phyloP scores from a whole-genome alignment of 2,888 invertebrate genomes.

The Ectemnius cavifrons region DNA sequence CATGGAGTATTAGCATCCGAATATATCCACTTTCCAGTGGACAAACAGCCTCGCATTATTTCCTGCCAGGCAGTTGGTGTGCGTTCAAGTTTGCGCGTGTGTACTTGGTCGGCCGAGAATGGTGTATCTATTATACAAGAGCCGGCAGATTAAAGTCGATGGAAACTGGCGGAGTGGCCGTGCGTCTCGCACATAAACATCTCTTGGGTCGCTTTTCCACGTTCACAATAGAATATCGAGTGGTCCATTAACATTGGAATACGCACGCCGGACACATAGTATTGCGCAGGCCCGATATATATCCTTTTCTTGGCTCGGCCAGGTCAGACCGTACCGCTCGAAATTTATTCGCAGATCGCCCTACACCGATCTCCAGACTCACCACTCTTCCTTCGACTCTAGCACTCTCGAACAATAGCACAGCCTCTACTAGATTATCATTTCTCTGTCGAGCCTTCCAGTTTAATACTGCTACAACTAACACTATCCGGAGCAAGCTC shows the following conservation, averaged over 20 bases:
- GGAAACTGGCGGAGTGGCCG: background rate
- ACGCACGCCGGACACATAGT: background rate
- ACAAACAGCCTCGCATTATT: constrained; percentile 14
- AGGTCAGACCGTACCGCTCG: no score
- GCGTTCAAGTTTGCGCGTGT: background rate
- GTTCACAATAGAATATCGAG: constrained; percentile 2
- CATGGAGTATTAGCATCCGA: constrained; percentile 14
- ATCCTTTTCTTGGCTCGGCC: background rate
- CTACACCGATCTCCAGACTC: no score
- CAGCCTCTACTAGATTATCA: background rate
- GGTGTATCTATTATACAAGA: background rate
- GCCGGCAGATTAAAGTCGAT: background rate
- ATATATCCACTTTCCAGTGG: constrained; percentile 15
- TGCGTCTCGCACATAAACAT: background rate
- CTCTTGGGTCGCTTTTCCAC: background rate
- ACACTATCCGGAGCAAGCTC: no score
- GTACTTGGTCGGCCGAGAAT: constrained; percentile 5
- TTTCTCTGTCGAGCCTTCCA: background rate
- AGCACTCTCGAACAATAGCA: background rate
- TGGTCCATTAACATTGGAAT: constrained; percentile 12
- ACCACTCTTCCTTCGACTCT: no score
- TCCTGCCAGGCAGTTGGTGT: background rate
- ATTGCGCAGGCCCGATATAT: background rate
- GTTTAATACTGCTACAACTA: no score
- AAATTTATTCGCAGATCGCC: no score